phyloP scores from a whole-genome alignment of 2,113 vertebrate species.

The Perca schrenkii region DNA sequence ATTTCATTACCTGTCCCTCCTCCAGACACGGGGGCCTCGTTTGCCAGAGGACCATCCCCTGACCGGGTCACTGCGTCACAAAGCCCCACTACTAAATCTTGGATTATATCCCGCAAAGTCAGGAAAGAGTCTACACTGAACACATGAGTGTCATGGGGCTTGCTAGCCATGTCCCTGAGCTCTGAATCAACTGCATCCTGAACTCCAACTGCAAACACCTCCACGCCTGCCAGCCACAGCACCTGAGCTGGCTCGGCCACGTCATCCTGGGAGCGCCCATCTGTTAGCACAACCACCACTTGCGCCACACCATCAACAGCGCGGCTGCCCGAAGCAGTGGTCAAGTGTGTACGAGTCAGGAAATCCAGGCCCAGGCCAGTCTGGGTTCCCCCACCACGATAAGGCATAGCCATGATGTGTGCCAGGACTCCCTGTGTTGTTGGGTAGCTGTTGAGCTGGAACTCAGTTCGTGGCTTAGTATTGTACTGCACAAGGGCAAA shows the following conservation, averaged over 20 bases:
- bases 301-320: conserved; percentile 86
- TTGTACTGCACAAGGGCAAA: conserved; percentile 92
- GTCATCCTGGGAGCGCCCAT: conserved; percentile 86
- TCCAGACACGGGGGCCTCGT: conserved; percentile 85
- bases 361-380: conserved; percentile 90
- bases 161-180: conserved; percentile 88
- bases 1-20: conserved; percentile 90
- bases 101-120: conserved; percentile 86
- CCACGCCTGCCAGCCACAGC: conserved; percentile 84
- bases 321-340: conserved; percentile 88
- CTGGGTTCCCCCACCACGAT: conserved; percentile 84
- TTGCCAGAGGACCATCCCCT: conserved; percentile 74
- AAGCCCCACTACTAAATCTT: conserved; percentile 88
- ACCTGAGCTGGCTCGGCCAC: conserved; percentile 85
- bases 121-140: conserved; percentile 91
- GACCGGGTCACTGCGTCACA: conserved; percentile 78
- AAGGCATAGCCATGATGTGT: conserved; percentile 88
- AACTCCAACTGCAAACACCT: conserved; percentile 89
- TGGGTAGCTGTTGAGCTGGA: conserved; percentile 88
- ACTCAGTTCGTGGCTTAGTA: conserved; percentile 88
- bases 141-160: conserved; percentile 82
- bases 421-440: conserved; percentile 85
- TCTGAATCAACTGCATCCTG: conserved; percentile 87
- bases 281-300: conserved; percentile 89
- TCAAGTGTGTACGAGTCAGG: conserved; percentile 87